A percentile compares a stretch with the other conserved stretches of the same genome.
Conservation (phyloP, 2,888 invertebrate genomes). For the Epistrophella euchroma region DNA sequence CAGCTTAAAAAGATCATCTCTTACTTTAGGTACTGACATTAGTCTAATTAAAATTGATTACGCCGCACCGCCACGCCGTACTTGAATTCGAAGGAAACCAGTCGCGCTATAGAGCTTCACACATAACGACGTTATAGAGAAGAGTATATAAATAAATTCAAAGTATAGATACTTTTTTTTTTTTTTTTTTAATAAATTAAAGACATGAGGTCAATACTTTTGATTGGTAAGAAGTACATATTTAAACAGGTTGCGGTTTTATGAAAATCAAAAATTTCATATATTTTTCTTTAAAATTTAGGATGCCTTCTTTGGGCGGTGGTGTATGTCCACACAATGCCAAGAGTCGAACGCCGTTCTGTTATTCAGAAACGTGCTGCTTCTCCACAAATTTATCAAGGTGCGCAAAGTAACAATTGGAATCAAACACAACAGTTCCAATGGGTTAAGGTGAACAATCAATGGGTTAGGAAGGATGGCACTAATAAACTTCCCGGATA, state of each 20-base stretch:
- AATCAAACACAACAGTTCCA: slow-evolving; percentile 59
- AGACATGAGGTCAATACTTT: slow-evolving; percentile 66
- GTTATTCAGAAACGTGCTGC: slow-evolving; percentile 48
- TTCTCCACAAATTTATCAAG: slow-evolving; percentile 41
- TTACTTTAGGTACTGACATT: slow-evolving; percentile 27
- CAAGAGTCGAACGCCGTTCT: slow-evolving; percentile 19
- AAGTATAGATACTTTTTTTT: too few relatives aligned
- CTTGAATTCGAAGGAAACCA: slow-evolving; percentile 40
- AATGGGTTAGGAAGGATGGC: slow-evolving; percentile 65
- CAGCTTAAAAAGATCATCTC: slow-evolving; percentile 36
- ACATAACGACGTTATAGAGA: slow-evolving; percentile 27
- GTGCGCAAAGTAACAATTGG: slow-evolving; percentile 17
- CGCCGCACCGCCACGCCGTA: slow-evolving; percentile 32
- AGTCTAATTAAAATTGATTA: slow-evolving; percentile 52
- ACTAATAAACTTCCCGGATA: slow-evolving; percentile 52
- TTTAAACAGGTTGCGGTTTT: background rate
- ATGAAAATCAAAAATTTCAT: background rate
- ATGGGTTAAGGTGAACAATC: slow-evolving; percentile 66
- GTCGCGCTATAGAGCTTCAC: slow-evolving; percentile 49
- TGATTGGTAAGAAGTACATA: slow-evolving; percentile 57
- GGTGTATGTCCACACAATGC: slow-evolving; percentile 36
- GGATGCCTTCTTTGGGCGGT: slow-evolving; percentile 43
- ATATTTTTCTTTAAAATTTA: background rate
- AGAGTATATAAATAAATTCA: slow-evolving; percentile 7
- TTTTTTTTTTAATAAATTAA: background rate